Conservation (phyloP, 2,113 vertebrate genomes). For the Polypterus bichir region DNA sequence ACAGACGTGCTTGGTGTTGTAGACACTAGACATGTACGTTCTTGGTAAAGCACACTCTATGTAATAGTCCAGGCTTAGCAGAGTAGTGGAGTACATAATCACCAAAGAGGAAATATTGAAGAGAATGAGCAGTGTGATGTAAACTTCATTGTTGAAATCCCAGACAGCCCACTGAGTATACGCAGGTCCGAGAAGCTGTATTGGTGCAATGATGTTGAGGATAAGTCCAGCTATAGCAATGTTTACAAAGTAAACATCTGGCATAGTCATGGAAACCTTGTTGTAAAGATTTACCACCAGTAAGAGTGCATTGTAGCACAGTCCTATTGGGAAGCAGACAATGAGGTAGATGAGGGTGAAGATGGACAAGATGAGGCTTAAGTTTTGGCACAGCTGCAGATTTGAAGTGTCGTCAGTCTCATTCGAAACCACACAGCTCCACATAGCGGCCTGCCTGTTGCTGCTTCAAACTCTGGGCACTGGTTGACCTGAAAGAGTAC, state of each 20-base stretch:
- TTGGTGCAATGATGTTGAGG: slow-evolving; percentile 70
- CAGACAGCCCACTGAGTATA: slow-evolving; percentile 74
- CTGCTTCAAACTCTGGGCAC: slow-evolving; percentile 31
- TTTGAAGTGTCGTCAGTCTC: slow-evolving; percentile 54
- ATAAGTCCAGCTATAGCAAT: slow-evolving; percentile 85
- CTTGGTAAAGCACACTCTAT: slow-evolving; percentile 86
- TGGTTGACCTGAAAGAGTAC: slow-evolving; percentile 45
- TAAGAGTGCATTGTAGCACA: slow-evolving; percentile 81
- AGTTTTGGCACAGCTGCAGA: slow-evolving; percentile 72
- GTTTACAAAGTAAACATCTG: slow-evolving; percentile 94
- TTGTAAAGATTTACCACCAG: slow-evolving; percentile 84
- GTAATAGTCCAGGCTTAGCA: slow-evolving; percentile 92
- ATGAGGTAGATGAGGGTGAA: slow-evolving; percentile 84
- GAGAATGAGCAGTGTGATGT: slow-evolving; percentile 81
- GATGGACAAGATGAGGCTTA: slow-evolving; percentile 69
- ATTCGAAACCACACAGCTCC: slow-evolving; percentile 79
- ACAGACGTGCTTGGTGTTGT: slow-evolving; percentile 89
- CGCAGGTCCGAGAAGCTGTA: slow-evolving; percentile 70
- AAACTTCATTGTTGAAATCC: slow-evolving; percentile 73
- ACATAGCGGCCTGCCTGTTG: slow-evolving; percentile 64
- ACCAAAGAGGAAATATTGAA: slow-evolving; percentile 89
- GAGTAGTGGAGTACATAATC: slow-evolving; percentile 82
- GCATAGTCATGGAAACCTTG: slow-evolving; percentile 90
- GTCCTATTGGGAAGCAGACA: slow-evolving; percentile 76
- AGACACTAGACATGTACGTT: slow-evolving; percentile 91